These are phyloP conservation scores for Spea multiplicata DNA, from an alignment of 2,113 vertebrate genomes.

Conservation along the genomic window DNA sequence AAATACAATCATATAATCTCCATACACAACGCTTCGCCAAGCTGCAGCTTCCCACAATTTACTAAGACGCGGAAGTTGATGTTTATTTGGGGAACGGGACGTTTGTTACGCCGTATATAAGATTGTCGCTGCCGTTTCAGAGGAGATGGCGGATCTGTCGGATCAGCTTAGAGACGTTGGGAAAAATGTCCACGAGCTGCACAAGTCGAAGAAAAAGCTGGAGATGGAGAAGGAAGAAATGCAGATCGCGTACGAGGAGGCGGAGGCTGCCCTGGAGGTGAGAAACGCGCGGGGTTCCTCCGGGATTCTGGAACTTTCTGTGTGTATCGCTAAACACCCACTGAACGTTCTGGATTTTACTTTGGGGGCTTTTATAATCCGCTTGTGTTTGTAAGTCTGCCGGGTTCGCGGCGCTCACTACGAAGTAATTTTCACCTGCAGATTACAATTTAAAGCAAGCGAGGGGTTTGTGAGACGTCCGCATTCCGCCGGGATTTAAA, in stretches of 20 bases:
- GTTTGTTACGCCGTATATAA: no score
- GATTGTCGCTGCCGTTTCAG: conserved; percentile 47
- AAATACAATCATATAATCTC: no score
- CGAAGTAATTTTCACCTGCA: conserved; percentile 10
- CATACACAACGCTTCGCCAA: no score
- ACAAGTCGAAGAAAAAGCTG: conserved; percentile 68
- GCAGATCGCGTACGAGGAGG: conserved; percentile 60
- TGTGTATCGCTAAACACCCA: no score
- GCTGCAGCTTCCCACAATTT: no score
- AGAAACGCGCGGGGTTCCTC: not conserved
- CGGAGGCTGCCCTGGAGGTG: conserved; percentile 15
- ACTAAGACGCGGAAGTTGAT: no score
- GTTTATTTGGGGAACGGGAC: no score
- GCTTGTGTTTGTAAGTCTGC: no score
- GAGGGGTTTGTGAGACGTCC: not conserved
- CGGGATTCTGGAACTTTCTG: no score
- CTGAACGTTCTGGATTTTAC: no score
- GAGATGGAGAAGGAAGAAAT: conserved; percentile 73
- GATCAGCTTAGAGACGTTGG: conserved; percentile 70
- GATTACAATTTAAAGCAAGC: not conserved
- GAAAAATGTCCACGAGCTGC: conserved; percentile 64
- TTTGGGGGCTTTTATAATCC: no score
- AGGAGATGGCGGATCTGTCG: conserved; percentile 74
- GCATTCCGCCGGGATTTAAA: not conserved
- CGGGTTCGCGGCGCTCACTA: not conserved